Evolutionary conservation across 2,797 vertebrate species (phyloP).

Genomic region (Karalla daura): DNA sequence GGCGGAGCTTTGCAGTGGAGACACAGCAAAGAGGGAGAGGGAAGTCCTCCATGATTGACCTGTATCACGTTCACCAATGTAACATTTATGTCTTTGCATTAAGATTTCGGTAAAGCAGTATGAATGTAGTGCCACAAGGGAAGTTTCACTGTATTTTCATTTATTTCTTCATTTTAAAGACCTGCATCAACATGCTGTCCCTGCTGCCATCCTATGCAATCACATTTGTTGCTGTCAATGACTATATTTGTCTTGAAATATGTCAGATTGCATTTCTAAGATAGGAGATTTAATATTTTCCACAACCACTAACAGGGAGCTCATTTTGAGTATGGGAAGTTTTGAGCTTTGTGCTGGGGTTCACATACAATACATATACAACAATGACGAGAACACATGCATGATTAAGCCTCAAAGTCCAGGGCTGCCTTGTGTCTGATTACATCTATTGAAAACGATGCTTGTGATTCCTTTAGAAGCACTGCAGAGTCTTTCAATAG

Average conservation of each 20-base stretch:
- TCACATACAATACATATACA: neutral
- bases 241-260: conserved; percentile 14
- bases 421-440: too few relatives aligned
- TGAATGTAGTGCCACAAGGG: conserved; percentile 17
- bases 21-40: neutral
- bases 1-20: conserved; percentile 21
- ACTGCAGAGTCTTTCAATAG: too few relatives aligned
- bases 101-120: conserved; percentile 7
- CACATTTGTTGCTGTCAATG: conserved; percentile 13
- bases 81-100: conserved; percentile 27
- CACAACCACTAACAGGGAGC: conserved; percentile 13
- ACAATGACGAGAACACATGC: too few relatives aligned
- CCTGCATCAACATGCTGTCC: conserved; percentile 2
- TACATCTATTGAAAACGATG: too few relatives aligned
- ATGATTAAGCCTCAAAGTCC: neutral
- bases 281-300: conserved; percentile 9
- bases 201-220: conserved; percentile 39
- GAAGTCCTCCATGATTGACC: conserved; percentile 6
- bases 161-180: conserved; percentile 17
- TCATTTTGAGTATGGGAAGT: conserved; percentile 1
- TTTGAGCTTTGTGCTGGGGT: neutral
- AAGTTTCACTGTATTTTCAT: neutral
- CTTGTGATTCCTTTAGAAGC: too few relatives aligned
- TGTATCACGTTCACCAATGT: conserved; percentile 6
- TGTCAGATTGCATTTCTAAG: conserved; percentile 3